Evolutionary conservation across 2,888 invertebrate genomes (phyloP), one percentile per base, ranked within the genome.

Genomic region (Cephus nigrinus): DNA sequence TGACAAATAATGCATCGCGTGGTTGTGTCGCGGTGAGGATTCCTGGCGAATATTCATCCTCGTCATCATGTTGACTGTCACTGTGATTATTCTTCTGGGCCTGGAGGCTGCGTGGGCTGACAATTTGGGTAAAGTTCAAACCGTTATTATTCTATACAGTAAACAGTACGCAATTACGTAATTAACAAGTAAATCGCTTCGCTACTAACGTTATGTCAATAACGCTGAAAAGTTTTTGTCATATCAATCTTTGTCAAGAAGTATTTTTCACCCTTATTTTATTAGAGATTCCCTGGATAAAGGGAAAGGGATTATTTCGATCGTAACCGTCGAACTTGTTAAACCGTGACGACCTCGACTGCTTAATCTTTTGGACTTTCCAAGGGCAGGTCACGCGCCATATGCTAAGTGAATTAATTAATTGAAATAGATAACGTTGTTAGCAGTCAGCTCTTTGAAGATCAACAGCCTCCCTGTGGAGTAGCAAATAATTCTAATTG

Each of bases 111-210:
- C 81, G 69, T 74, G 79, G 55, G 83, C 87, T 30, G 88, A 89
- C 76, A 85, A 86, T 84, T 86, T 90, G 81, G 89, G 90, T 90
- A 84, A 88, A 82, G 83, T 68, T 73, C 3, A 80, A 79, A 80
- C 34, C 23, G 55, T 15, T 36, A 74, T 40, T 73, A 74, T 33
- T 31, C 35, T 40, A 1, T 40, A 40, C 5, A 1, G 15, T 40
- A 40, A 40, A 40, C 15, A 15, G 40, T 5, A 40, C 5, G 40
- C 40, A 40, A 40, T 40, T 1, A 15, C 40, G 4, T 40, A 40
- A 40, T 40, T 40, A 40, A 4, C 40, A 40, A 4, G 15, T 15
- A 5, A 40, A 40, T 15, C 11, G 30, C 31, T 30, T 69, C 5
- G 30, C 4, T 12, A 69, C 11, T 30, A 30, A 32, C 12, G 30